Base-by-base conservation (phyloP, 2,797 vertebrate species). In the Schizopygopsis malacanthus region DNA sequence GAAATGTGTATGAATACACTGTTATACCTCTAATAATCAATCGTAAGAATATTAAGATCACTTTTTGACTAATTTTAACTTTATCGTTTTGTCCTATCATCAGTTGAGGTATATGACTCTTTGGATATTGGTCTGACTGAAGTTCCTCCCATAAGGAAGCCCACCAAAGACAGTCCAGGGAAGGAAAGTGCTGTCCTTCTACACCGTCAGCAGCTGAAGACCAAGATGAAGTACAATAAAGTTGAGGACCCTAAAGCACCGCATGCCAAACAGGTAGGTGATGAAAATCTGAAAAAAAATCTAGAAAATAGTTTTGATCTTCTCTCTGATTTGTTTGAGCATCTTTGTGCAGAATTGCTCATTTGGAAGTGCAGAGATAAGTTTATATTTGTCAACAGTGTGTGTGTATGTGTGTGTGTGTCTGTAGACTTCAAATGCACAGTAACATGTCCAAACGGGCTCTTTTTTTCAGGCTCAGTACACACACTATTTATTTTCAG, bases 161-260 rank as follows among this genome's bases (percentile, higher is more conserved):
- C 94, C 75, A 93, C 89, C 5, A 95, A 94, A 85, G 95, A 95
- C 28, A 88, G 90, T 61, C 72, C 91, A 28, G 93, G 94, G 95
- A 92, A 95, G 54, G 95, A 95, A 92, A 94, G 91, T 5, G 95
- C 95, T 0, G 93, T 96, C 0, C 92, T 94, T 67, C 94, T 94
- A 83, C 94, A 96, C 89, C 86, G 94, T 0, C 94, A 93, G 85
- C 94, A 95, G 89, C 90, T 94, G 90, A 95, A 94, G 93, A 92
- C 94, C 72, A 96, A 94, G 90, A 96, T 96, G 95, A 96, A 94
- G 90, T 94, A 89, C 88, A 94, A 95, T 91, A 95, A 95, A 89
- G 89, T 93, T 89, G 95, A 96, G 41, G 95, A 96, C 87, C 88
- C 91, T 65, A 95, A 94, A 86, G 88, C 91, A 0, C 72, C 92